Conservation (phyloP, 2,113 vertebrate species). For the Pelecanus crispus region DNA sequence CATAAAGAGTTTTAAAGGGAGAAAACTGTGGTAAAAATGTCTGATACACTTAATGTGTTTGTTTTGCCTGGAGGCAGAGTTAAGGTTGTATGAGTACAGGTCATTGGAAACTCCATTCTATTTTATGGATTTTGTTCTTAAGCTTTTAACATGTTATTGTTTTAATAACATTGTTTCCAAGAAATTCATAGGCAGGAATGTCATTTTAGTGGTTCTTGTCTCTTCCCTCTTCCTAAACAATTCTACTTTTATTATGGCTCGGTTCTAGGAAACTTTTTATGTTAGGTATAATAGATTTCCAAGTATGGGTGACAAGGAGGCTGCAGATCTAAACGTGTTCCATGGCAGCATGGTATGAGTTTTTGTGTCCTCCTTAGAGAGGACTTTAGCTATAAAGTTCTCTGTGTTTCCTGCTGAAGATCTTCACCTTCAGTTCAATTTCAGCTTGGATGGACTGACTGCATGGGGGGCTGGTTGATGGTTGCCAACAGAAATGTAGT, state of each 20-base stretch:
- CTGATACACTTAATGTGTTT: background rate
- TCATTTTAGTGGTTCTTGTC: background rate
- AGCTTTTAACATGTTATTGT: background rate
- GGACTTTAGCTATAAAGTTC: background rate
- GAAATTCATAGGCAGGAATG: background rate
- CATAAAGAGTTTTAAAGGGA: background rate
- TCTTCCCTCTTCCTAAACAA: background rate
- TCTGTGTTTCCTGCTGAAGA: background rate
- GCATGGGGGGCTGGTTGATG: background rate
- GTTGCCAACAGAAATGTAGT: background rate
- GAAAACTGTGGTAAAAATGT: background rate
- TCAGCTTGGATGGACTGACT: background rate
- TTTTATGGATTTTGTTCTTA: background rate
- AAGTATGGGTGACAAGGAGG: background rate
- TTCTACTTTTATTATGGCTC: background rate
- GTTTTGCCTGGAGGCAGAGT: background rate
- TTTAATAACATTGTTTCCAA: background rate
- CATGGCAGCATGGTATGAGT: rapidly evolving
- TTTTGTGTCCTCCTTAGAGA: background rate
- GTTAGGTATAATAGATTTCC: background rate
- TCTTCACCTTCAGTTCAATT: background rate
- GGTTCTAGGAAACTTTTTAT: background rate
- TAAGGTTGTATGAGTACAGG: background rate
- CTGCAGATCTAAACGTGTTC: background rate
- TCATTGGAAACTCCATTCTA: background rate